Evolutionary conservation across 2,797 vertebrate species (phyloP), one percentile per base, ranked within the genome.

Genomic region (Tamandua tetradactyla): DNA sequence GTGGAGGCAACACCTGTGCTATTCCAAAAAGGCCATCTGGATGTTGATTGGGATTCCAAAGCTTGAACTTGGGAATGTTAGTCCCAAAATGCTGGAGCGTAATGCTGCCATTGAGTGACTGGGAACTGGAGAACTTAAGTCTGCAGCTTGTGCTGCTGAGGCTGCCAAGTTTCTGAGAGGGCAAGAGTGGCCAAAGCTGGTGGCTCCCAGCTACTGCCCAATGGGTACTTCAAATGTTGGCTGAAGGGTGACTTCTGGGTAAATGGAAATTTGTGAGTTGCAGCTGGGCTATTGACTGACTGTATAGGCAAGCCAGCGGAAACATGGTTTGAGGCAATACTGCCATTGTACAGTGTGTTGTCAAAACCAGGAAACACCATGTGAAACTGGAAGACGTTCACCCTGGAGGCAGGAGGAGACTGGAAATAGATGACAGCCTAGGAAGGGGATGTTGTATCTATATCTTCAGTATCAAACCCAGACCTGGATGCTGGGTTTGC

Each of bases 1-100:
- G 98, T 98, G 25, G 98, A 85, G 91, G 99, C 99, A 64, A 96
- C 59, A 0, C 98, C 92, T 0, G 94, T 68, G 75, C 95, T 91
- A 52, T 93, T 95, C 13, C 90, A 95, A 0, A 99, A 44, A n/a
- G 0, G 96, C 76, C 0, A 89, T 66, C 97, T 97, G 96, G 15
- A 72, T 42, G 71, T 64, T 95, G 89, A 59, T 79, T n/a, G 40
- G 12, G 27, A 94, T 80, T 37, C 88, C 83, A 0, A 97, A 97
- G 18, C 11, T 6, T n/a, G 96, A 91, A 3, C 30, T 9, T 82
- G 94, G 92, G 25, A 86, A 0, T 3, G 59, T 88, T 30, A 74
- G 1, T 0, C 96, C 89, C 13, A 91, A 0, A 98, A 98, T 10
- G 81, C 75, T 12, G 93, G 32, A 47, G 95, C 3, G 92, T 80